phyloP scores from a whole-genome alignment of 2,113 vertebrate genomes.

The Cochlearius cochlearius region DNA sequence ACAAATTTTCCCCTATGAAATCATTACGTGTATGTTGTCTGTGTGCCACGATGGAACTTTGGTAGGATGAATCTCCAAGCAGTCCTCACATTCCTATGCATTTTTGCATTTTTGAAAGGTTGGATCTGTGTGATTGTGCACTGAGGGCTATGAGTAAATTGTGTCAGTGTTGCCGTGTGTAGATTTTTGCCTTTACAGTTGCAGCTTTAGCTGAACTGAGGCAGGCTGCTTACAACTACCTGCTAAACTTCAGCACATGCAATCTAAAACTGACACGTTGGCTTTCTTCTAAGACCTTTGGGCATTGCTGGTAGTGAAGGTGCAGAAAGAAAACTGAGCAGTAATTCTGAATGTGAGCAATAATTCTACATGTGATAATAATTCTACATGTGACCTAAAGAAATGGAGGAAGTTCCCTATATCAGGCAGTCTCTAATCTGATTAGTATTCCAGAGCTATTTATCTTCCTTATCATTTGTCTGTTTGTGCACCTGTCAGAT shows the following conservation, averaged over 20 bases:
- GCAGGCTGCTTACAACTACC: background rate
- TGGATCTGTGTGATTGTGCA: background rate
- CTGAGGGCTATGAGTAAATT: background rate
- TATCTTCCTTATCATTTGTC: background rate
- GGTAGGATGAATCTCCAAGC: background rate
- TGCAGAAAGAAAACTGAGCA: background rate
- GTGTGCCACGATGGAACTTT: accelerated
- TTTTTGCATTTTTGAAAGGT: background rate
- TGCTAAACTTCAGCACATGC: background rate
- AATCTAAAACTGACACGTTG: background rate
- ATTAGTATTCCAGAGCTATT: constrained; percentile 38
- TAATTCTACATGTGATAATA: background rate
- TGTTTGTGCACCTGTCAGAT: constrained; percentile 32
- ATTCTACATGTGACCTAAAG: background rate
- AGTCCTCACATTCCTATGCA: background rate
- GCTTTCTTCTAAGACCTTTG: background rate
- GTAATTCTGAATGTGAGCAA: background rate
- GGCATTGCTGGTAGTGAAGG: background rate
- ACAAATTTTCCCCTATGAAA: background rate
- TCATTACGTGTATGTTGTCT: background rate
- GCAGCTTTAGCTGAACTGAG: background rate
- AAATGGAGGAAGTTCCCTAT: background rate
- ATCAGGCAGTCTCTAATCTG: background rate
- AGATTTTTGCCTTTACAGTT: background rate
- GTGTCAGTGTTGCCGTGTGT: background rate